A percentile compares a stretch with the other conserved stretches of the same genome.
Conservation (phyloP, 2,113 vertebrate genomes). For the Plectropomus leopardus region DNA sequence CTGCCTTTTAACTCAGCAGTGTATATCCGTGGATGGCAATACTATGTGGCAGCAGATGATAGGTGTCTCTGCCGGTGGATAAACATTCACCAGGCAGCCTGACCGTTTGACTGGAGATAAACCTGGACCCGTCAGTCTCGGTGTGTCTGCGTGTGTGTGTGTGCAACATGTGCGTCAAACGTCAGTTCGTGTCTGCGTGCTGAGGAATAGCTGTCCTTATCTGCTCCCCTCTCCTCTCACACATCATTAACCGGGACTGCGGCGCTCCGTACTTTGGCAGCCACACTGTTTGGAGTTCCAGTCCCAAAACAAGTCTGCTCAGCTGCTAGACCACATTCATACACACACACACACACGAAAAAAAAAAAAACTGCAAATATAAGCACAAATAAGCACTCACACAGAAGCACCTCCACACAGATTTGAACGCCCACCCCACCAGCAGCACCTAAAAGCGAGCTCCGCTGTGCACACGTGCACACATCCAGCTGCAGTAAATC, state of each 20-base stretch:
- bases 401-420: slow-evolving; percentile 38
- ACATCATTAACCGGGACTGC: slow-evolving; percentile 75
- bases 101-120: slow-evolving; percentile 72
- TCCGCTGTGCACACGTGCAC: slow-evolving; percentile 36
- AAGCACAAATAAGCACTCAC: slow-evolving; percentile 60
- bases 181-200: slow-evolving; percentile 45
- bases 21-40: slow-evolving; percentile 60
- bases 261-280: slow-evolving; percentile 61
- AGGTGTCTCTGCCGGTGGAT: slow-evolving; percentile 59
- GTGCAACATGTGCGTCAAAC: slow-evolving; percentile 42
- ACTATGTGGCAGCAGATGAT: slow-evolving; percentile 70
- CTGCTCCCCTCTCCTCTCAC: slow-evolving; percentile 67
- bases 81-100: slow-evolving; percentile 65
- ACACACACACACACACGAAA: slow-evolving; percentile 5
- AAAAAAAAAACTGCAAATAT: slow-evolving; percentile 47
- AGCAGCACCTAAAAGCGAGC: slow-evolving; percentile 10
- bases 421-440: not conserved
- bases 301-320: slow-evolving; percentile 53
- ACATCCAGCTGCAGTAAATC: slow-evolving; percentile 66
- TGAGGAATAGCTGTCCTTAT: slow-evolving; percentile 71
- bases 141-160: slow-evolving; percentile 39
- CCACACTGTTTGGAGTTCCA: slow-evolving; percentile 55
- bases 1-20: slow-evolving; percentile 76
- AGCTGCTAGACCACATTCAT: slow-evolving; percentile 37
- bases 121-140: slow-evolving; percentile 71